Evolutionary conservation across 2,888 invertebrate genomes (phyloP).

Genomic region (Malacosoma neustria): DNA sequence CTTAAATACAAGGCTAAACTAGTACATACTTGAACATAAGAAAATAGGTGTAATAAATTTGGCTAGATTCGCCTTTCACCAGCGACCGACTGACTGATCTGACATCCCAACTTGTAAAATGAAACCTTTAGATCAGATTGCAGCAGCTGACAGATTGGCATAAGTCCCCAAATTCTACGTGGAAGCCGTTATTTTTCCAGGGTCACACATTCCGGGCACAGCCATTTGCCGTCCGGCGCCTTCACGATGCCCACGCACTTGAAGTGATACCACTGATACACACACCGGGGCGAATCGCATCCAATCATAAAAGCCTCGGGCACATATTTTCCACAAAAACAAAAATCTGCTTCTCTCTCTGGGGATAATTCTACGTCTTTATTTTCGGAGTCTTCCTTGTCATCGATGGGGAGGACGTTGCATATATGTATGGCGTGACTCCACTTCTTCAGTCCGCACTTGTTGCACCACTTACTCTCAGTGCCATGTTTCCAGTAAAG

Average conservation of each 20-base stretch:
- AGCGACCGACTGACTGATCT: too few species aligned
- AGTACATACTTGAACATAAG: too few species aligned
- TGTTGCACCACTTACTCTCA: slow-evolving; percentile 35
- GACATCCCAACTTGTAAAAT: too few species aligned
- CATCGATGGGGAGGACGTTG: slow-evolving; percentile 38
- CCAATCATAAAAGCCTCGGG: slow-evolving; percentile 41
- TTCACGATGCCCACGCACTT: slow-evolving; percentile 37
- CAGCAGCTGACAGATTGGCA: too few species aligned
- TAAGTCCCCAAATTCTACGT: too few species aligned
- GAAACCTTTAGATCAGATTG: too few species aligned
- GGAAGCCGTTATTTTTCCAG: slow-evolving; percentile 8
- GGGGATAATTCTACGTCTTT: slow-evolving; percentile 12
- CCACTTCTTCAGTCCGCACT: slow-evolving; percentile 40
- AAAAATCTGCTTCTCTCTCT: slow-evolving; percentile 29
- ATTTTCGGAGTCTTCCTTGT: slow-evolving; percentile 16
- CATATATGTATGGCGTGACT: slow-evolving; percentile 40
- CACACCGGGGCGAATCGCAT: slow-evolving; percentile 39
- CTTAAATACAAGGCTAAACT: too few species aligned
- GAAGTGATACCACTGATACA: slow-evolving; percentile 47
- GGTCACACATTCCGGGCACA: slow-evolving; percentile 35
- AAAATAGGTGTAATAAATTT: too few species aligned
- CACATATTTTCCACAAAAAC: slow-evolving; percentile 37
- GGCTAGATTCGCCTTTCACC: too few species aligned
- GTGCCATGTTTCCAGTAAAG: slow-evolving; percentile 55
- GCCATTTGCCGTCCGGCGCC: slow-evolving; percentile 45